phyloP scores from a whole-genome alignment of 2,797 vertebrate species.

The Pteronotus mesoamericanus region DNA sequence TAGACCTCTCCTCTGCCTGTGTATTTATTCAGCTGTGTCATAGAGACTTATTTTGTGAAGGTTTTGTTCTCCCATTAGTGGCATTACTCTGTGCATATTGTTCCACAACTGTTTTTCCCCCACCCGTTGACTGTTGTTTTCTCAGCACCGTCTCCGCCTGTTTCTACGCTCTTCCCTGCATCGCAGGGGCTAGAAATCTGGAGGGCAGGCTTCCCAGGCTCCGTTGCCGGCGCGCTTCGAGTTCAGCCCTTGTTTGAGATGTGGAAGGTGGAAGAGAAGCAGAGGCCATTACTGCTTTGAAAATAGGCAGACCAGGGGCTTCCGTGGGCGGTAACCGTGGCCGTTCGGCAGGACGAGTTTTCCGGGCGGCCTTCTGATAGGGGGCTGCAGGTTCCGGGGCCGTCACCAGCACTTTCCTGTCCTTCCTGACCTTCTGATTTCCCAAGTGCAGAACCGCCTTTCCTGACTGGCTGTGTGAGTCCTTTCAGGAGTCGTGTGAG shows the following conservation, averaged over 20 bases:
- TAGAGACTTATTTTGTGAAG: not conserved
- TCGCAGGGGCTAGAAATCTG: not conserved
- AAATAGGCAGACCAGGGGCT: not conserved
- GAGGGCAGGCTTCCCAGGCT: not conserved
- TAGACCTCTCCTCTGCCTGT: not conserved
- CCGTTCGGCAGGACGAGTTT: too few species aligned
- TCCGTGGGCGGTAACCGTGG: accelerated
- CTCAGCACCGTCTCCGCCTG: not conserved
- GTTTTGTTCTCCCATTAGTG: not conserved
- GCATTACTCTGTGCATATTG: not conserved
- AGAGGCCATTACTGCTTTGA: not conserved
- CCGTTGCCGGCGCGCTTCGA: not conserved
- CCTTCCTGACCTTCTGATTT: not conserved
- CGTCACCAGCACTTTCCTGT: too few species aligned
- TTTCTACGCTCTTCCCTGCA: not conserved
- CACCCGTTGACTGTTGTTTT: not conserved
- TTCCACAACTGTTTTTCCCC: not conserved
- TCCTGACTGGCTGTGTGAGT: not conserved
- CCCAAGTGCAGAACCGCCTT: not conserved
- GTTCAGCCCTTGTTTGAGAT: not conserved
- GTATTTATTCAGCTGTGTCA: not conserved
- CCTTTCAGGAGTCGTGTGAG: not conserved
- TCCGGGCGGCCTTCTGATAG: not conserved
- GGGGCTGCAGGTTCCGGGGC: not conserved
- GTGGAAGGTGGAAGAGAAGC: not conserved